Conservation (phyloP, 2,113 vertebrate species). For the Poicephalus meyeri region DNA sequence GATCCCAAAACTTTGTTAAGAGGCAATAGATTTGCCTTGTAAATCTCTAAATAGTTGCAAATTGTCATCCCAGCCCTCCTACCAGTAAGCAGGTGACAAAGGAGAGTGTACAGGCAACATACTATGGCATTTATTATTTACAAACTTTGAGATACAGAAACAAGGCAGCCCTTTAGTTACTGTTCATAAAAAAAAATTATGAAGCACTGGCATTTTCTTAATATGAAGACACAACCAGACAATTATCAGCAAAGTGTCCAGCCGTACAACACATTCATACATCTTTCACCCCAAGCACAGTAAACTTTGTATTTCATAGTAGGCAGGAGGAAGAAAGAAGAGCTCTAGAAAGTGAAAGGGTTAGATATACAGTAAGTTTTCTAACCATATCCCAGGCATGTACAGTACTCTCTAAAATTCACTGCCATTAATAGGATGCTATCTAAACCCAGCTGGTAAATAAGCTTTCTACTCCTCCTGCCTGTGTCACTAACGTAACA, state of each 20-base stretch:
- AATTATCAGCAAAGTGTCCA: neutral
- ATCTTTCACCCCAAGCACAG: neutral
- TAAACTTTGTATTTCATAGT: constrained; percentile 11
- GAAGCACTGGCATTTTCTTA: constrained; percentile 73
- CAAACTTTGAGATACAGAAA: constrained; percentile 75
- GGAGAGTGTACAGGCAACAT: constrained; percentile 79
- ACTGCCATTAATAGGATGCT: neutral
- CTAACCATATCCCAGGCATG: neutral
- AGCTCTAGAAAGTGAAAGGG: neutral
- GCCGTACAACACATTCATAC: neutral
- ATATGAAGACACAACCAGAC: neutral
- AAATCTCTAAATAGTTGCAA: neutral
- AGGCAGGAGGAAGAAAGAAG: constrained; percentile 49
- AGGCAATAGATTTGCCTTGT: neutral
- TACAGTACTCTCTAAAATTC: neutral
- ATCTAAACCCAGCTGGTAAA: neutral
- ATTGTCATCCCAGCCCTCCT: constrained; percentile 1
- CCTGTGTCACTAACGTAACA: neutral
- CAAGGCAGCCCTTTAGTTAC: constrained; percentile 92
- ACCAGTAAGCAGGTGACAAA: constrained; percentile 26
- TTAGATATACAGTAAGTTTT: neutral
- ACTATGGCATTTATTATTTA: constrained; percentile 83
- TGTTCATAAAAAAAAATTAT: constrained; percentile 75
- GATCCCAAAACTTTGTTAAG: neutral
- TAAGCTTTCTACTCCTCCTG: neutral